These are phyloP conservation scores for Drosophila pandora DNA, from an alignment of 1,140 invertebrate species.

Conservation along the genomic window DNA sequence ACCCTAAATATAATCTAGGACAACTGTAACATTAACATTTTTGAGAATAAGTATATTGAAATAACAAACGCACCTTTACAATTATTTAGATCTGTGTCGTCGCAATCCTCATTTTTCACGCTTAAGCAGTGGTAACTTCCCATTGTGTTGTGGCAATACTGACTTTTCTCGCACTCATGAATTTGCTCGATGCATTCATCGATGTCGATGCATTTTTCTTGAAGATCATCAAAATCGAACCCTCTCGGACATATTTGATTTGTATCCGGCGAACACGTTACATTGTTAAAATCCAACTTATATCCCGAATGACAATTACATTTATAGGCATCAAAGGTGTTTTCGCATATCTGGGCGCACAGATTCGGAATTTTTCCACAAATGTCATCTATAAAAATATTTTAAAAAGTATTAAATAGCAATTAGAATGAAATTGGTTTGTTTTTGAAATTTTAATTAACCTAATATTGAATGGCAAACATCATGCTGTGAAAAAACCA, in stretches of 20 bases:
- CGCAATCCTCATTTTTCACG: slow-evolving; percentile 48
- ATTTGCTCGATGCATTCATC: slow-evolving; percentile 88
- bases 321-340: slow-evolving; percentile 87
- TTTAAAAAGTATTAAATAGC: too few relatives aligned
- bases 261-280: slow-evolving; percentile 84
- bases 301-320: slow-evolving; percentile 90
- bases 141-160: slow-evolving; percentile 74
- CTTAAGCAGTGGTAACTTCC: slow-evolving; percentile 70
- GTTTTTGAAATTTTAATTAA: too few relatives aligned
- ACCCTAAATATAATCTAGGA: too few relatives aligned
- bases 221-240: slow-evolving; percentile 39
- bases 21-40: neutral
- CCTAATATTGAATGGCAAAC: too few relatives aligned
- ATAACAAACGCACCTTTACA: slow-evolving; percentile 54
- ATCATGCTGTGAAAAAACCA: too few relatives aligned
- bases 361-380: slow-evolving; percentile 87
- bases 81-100: slow-evolving; percentile 36
- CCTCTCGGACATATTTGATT: slow-evolving; percentile 43
- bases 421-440: too few relatives aligned
- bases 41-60: neutral
- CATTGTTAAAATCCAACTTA: slow-evolving; percentile 86
- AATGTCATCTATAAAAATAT: slow-evolving; percentile 84
- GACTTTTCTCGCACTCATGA: slow-evolving; percentile 85
- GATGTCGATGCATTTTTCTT: slow-evolving; percentile 84
- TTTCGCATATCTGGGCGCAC: slow-evolving; percentile 89